A percentile compares a stretch with the other conserved stretches of the same genome.
These are phyloP conservation scores for Incurvaria masculella DNA, from an alignment of 2,888 invertebrate genomes.

Conservation along the genomic window DNA sequence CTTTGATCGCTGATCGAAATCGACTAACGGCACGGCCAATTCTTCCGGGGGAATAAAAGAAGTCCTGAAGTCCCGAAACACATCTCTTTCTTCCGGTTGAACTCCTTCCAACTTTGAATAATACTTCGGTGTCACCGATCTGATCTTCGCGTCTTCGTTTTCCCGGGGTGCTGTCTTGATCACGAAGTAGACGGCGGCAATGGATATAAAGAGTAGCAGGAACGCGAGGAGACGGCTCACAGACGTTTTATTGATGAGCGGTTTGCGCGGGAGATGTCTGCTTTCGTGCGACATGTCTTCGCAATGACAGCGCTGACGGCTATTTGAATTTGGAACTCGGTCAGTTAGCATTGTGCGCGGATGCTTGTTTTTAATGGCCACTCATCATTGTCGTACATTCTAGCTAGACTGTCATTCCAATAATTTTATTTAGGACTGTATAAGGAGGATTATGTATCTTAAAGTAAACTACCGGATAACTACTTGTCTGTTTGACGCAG, in stretches of 20 bases:
- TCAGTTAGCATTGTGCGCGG: too few relatives aligned
- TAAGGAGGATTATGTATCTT: too few relatives aligned
- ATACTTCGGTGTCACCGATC: conserved; percentile 26
- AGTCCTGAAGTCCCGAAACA: conserved; percentile 60
- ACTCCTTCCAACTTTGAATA: conserved; percentile 37
- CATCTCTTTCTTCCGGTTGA: conserved; percentile 55
- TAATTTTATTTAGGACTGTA: too few relatives aligned
- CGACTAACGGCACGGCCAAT: conserved; percentile 42
- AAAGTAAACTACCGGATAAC: too few relatives aligned
- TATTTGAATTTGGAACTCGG: neutral
- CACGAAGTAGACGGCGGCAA: neutral
- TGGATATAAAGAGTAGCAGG: neutral
- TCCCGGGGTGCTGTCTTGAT: neutral
- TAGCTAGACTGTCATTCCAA: too few relatives aligned
- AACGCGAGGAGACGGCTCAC: neutral
- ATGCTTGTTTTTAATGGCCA: too few relatives aligned
- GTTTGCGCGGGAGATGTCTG: neutral
- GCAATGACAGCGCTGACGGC: too few relatives aligned
- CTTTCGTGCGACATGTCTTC: neutral
- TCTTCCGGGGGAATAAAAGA: conserved; percentile 59
- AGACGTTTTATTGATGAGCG: neutral
- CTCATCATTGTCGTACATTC: too few relatives aligned
- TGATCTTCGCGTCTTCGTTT: too few relatives aligned
- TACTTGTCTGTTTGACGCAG: too few relatives aligned
- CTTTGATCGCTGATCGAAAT: conserved; percentile 21